Percentiles rank a stretch among this genome's conserved stretches.
phyloP scores from a whole-genome alignment of 2,888 invertebrate species.

The Chesias legatella region DNA sequence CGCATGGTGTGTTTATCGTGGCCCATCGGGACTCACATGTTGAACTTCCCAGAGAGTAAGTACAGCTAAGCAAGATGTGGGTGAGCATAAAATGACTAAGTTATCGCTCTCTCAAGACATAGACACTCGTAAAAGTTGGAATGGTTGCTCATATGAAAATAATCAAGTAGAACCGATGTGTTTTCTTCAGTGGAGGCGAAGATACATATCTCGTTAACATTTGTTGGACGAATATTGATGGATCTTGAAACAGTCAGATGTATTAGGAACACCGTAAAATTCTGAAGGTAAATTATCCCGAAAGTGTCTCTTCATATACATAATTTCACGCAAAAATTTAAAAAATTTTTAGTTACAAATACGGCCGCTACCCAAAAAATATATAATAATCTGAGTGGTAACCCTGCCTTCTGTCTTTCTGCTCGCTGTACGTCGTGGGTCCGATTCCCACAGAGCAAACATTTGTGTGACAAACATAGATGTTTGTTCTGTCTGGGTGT shows the following conservation, averaged over 20 bases:
- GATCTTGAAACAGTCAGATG: neutral
- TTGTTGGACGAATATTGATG: neutral
- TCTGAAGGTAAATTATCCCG: no score
- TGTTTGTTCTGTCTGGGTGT: no score
- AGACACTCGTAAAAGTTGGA: constrained; percentile 71
- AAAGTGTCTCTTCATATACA: no score
- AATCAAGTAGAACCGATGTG: constrained; percentile 69
- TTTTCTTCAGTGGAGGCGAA: constrained; percentile 16
- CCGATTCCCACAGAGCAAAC: no score
- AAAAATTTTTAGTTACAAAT: no score
- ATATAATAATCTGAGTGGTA: no score
- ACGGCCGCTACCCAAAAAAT: no score
- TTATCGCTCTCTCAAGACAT: constrained; percentile 77
- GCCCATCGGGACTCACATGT: constrained; percentile 64
- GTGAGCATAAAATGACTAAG: constrained; percentile 78
- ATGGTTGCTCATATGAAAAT: constrained; percentile 70
- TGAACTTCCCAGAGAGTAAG: constrained; percentile 63
- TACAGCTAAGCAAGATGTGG: constrained; percentile 62
- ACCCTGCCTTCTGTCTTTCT: no score
- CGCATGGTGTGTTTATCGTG: constrained; percentile 62
- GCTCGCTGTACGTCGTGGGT: no score
- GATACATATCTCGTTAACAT: constrained; percentile 1
- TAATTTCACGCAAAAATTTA: no score
- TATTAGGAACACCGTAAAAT: no score
- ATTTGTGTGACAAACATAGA: no score